Evolutionary conservation across 1,140 invertebrate genomes (phyloP).

Genomic region (Belonocnema kinseyi): DNA sequence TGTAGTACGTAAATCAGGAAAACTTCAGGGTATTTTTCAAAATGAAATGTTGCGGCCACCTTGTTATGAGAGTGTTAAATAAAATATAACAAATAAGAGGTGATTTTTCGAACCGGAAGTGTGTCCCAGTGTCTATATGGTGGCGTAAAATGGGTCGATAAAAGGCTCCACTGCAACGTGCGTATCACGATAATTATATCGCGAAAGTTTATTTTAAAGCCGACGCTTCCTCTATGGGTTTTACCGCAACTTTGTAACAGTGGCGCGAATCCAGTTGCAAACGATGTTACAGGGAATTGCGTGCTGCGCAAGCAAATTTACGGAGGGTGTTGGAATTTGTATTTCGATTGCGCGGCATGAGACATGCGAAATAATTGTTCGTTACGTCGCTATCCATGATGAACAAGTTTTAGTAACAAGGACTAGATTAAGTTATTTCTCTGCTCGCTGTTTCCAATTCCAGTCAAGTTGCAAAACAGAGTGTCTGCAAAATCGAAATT

Average conservation of each 20-base stretch:
- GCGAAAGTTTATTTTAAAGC: conserved; percentile 22
- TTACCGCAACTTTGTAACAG: conserved; percentile 1
- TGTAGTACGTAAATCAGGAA: no score
- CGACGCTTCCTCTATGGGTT: conserved; percentile 14
- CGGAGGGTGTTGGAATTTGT: conserved; percentile 5
- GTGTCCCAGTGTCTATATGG: neutral
- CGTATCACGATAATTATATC: conserved; percentile 29
- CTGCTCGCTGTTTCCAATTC: neutral
- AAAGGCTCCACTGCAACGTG: conserved; percentile 17
- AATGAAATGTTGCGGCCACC: no score
- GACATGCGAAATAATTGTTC: conserved; percentile 25
- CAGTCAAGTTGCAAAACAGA: neutral
- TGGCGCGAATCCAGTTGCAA: conserved; percentile 26
- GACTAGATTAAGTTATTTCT: conserved; percentile 9
- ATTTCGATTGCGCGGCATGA: conserved; percentile 27
- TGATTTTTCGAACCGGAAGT: neutral
- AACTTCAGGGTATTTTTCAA: no score
- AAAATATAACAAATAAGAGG: no score
- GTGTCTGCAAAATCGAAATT: conserved; percentile 10
- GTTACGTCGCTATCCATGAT: conserved; percentile 12
- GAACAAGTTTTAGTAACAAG: conserved; percentile 31
- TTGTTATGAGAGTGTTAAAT: no score
- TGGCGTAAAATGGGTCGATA: conserved; percentile 12
- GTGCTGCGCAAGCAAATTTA: conserved; percentile 17
- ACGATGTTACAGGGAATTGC: conserved; percentile 17